These are phyloP conservation scores for Echeneis naucrates DNA, from an alignment of 2,797 vertebrate species.

Conservation along the genomic window DNA sequence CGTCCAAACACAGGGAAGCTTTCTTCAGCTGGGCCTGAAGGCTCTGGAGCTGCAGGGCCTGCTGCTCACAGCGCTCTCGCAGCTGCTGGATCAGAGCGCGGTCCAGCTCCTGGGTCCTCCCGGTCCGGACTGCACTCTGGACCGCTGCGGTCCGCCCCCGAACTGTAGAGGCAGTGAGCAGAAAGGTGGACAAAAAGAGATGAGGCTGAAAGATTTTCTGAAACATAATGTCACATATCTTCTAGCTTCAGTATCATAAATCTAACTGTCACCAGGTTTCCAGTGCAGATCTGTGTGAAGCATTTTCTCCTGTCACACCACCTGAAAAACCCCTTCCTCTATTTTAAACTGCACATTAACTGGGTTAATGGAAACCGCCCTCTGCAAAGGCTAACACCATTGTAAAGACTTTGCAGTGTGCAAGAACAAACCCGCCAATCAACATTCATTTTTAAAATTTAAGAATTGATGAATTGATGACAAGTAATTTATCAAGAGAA, in stretches of 20 bases:
- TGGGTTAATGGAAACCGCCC: background rate
- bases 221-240: background rate
- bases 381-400: background rate
- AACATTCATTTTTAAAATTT: background rate
- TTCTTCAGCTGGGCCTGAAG: slow-evolving; percentile 87
- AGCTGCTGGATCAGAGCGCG: slow-evolving; percentile 86
- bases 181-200: background rate
- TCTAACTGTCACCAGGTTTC: too few relatives aligned
- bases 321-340: too few relatives aligned
- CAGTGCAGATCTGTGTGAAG: too few relatives aligned
- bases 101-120: slow-evolving; percentile 76
- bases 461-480: background rate
- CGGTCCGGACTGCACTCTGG: slow-evolving; percentile 18
- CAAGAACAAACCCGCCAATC: too few relatives aligned
- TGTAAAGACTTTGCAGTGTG: background rate
- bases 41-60: slow-evolving; percentile 85
- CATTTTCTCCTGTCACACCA: too few relatives aligned
- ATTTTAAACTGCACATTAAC: too few relatives aligned
- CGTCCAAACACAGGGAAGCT: slow-evolving; percentile 87
- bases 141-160: slow-evolving; percentile 36
- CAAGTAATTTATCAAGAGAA: background rate
- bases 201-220: slow-evolving; percentile 4
- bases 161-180: slow-evolving; percentile 47
- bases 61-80: slow-evolving; percentile 89
- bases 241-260: too few relatives aligned